Conservation (phyloP, 2,888 invertebrate genomes). For the Sesia apiformis region DNA sequence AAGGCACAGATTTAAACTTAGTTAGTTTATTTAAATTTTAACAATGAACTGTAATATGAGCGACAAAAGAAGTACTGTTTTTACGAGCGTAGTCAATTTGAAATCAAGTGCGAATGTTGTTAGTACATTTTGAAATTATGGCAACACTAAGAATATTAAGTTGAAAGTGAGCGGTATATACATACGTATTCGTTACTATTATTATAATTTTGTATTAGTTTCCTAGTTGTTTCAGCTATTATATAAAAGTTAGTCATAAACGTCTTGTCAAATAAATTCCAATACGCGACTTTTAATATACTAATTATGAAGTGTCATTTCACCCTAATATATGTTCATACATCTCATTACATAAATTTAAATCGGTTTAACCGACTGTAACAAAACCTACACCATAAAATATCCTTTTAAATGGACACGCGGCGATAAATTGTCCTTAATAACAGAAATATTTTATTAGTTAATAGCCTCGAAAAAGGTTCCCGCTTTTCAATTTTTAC, state of each 20-base stretch:
- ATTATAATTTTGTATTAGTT: too few relatives aligned
- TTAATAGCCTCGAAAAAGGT: conserved; percentile 51
- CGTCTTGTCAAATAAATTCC: background rate
- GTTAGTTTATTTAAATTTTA: conserved; percentile 49
- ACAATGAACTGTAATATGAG: conserved; percentile 38
- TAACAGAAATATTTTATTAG: conserved; percentile 64
- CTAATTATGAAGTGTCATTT: background rate
- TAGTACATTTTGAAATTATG: background rate
- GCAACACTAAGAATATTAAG: background rate
- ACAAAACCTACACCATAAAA: conserved; percentile 64
- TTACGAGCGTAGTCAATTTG: conserved; percentile 49
- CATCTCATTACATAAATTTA: conserved; percentile 30
- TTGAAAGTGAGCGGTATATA: too few relatives aligned
- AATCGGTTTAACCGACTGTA: conserved; percentile 34
- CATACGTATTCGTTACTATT: too few relatives aligned
- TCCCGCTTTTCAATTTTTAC: conserved; percentile 60
- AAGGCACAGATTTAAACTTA: conserved; percentile 9
- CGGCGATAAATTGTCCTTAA: conserved; percentile 62
- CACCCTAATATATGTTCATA: conserved; percentile 32
- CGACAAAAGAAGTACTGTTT: conserved; percentile 46
- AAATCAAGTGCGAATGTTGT: conserved; percentile 24
- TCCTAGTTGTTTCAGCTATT: too few relatives aligned
- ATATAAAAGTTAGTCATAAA: too few relatives aligned
- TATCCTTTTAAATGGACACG: conserved; percentile 54
- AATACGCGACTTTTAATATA: background rate